Evolutionary conservation across 2,888 invertebrate genomes (phyloP).

Genomic region (Argynnis bischoffii): DNA sequence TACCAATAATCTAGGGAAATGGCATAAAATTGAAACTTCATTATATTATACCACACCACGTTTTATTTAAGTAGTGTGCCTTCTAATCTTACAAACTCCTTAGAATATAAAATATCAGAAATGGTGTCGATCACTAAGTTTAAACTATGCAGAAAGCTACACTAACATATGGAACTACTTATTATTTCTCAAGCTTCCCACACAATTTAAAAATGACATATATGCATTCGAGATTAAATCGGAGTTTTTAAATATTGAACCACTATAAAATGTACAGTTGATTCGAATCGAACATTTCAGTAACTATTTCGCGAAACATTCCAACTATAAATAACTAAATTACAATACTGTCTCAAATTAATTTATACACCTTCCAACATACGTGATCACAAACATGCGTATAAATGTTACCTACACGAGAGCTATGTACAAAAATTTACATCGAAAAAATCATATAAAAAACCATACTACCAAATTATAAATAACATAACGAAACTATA

Average conservation of each 20-base stretch:
- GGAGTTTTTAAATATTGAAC: slow-evolving; percentile 13
- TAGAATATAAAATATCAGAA: slow-evolving; percentile 24
- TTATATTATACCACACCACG: slow-evolving; percentile 32
- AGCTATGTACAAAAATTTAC: slow-evolving; percentile 69
- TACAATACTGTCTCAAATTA: slow-evolving; percentile 62
- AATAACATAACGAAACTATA: slow-evolving; percentile 66
- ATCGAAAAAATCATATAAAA: slow-evolving; percentile 46
- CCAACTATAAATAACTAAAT: slow-evolving; percentile 61
- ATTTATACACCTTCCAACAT: slow-evolving; percentile 56
- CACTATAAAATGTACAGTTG: background rate
- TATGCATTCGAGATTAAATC: slow-evolving; percentile 29
- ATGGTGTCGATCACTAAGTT: slow-evolving; percentile 33
- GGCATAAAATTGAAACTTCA: slow-evolving; percentile 50
- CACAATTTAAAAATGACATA: slow-evolving; percentile 36
- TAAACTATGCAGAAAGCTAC: slow-evolving; percentile 36
- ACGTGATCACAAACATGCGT: slow-evolving; percentile 62
- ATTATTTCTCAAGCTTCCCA: slow-evolving; percentile 25
- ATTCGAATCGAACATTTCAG: slow-evolving; percentile 5
- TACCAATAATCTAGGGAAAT: slow-evolving; percentile 49
- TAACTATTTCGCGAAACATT: slow-evolving; percentile 1
- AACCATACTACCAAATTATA: slow-evolving; percentile 52
- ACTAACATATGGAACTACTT: slow-evolving; percentile 10
- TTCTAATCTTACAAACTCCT: slow-evolving; percentile 24
- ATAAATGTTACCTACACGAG: slow-evolving; percentile 49
- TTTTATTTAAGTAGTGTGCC: slow-evolving; percentile 31